Evolutionary conservation across 2,888 invertebrate genomes (phyloP).

Genomic region (Ischnus inquisitorius): DNA sequence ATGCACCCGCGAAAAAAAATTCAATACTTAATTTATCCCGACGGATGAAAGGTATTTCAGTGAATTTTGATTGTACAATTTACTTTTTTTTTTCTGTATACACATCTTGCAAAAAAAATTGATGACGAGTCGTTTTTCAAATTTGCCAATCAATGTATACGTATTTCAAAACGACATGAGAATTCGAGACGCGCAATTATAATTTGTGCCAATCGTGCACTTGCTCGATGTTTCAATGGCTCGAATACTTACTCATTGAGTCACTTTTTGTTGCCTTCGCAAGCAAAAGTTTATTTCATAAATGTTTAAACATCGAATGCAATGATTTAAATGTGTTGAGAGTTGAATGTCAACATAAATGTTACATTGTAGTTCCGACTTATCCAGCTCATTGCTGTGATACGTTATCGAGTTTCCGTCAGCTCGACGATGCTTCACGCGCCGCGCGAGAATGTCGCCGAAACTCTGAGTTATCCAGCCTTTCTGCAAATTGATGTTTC

Average conservation of each 20-base stretch:
- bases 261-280: background rate
- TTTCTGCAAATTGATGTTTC: background rate
- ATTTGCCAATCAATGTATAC: background rate
- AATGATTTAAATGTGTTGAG: background rate
- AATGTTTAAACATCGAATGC: slow-evolving; percentile 1
- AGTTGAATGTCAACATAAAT: background rate
- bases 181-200: background rate
- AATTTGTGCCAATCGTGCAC: background rate
- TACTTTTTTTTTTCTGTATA: background rate
- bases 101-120: background rate
- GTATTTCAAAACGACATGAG: background rate
- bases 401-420: background rate
- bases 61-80: background rate
- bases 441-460: background rate
- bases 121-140: background rate
- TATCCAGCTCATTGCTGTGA: background rate
- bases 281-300: background rate
- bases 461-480: background rate
- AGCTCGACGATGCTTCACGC: background rate
- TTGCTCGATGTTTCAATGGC: background rate
- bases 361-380: background rate
- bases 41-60: no score
- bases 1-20: no score
- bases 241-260: background rate
- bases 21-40: no score